Conservation (phyloP, 2,888 invertebrate species). For the Dolichomitus sp. region DNA sequence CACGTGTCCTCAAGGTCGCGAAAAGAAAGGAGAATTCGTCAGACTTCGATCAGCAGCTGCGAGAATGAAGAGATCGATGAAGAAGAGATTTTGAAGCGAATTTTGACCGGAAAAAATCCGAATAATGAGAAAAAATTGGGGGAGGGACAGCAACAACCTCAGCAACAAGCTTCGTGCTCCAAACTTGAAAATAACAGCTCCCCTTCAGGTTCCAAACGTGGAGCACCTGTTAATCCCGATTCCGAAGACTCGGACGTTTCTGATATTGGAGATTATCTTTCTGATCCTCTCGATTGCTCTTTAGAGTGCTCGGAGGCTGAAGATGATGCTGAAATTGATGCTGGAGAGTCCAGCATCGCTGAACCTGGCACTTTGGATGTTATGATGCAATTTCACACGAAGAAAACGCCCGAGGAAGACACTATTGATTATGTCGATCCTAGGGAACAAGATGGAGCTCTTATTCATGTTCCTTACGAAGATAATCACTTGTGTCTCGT, state of each 20-base stretch:
- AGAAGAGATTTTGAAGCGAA: conserved; percentile 46
- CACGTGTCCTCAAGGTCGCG: neutral
- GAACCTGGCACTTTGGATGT: conserved; percentile 78
- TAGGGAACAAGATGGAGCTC: conserved; percentile 84
- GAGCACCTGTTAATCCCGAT: conserved; percentile 68
- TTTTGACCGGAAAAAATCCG: conserved; percentile 42
- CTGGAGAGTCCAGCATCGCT: conserved; percentile 36
- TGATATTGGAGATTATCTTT: conserved; percentile 79
- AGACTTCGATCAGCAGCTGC: conserved; percentile 34
- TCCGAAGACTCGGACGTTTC: conserved; percentile 78
- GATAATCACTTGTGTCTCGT: conserved; percentile 91
- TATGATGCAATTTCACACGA: conserved; percentile 82
- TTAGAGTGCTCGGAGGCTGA: conserved; percentile 72
- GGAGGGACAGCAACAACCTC: conserved; percentile 6
- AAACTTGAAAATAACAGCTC: conserved; percentile 46
- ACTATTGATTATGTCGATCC: conserved; percentile 82
- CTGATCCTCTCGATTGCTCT: conserved; percentile 74
- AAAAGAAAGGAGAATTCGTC: neutral
- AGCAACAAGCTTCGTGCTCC: conserved; percentile 71
- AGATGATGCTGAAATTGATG: conserved; percentile 64
- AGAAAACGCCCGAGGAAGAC: conserved; percentile 70
- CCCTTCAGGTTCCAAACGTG: conserved; percentile 15
- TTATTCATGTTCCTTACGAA: conserved; percentile 89
- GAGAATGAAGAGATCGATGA: conserved; percentile 47
- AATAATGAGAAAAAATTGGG: conserved; percentile 30